Evolutionary conservation across 2,113 vertebrate species (phyloP).

Genomic region (Proterorhinus semilunaris): DNA sequence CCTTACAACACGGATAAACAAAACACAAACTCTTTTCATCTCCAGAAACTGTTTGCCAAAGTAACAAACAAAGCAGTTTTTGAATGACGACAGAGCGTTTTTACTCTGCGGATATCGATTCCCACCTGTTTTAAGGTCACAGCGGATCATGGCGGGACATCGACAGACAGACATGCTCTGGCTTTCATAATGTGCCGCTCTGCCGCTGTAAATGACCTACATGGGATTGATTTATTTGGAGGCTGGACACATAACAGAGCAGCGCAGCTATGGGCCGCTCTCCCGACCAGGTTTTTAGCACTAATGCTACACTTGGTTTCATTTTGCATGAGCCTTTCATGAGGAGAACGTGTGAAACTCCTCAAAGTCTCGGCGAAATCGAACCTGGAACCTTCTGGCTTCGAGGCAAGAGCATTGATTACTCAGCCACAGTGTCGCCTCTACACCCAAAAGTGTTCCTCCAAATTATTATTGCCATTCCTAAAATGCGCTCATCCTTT

Average conservation of each 20-base stretch:
- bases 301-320: neutral
- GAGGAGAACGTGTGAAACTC: too few relatives aligned
- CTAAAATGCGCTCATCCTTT: too few relatives aligned
- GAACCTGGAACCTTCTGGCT: too few relatives aligned
- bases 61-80: neutral
- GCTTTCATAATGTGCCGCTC: constrained; percentile 4
- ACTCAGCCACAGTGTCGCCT: too few relatives aligned
- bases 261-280: constrained; percentile 1
- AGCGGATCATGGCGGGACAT: constrained; percentile 15
- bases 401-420: too few relatives aligned
- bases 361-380: too few relatives aligned
- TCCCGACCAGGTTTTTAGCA: constrained; percentile 22
- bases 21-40: too few relatives aligned
- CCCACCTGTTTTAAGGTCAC: constrained; percentile 7
- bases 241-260: constrained; percentile 35
- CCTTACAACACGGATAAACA: too few relatives aligned
- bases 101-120: neutral
- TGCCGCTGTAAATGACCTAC: constrained; percentile 54
- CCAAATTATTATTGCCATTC: too few relatives aligned
- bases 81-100: too few relatives aligned
- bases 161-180: neutral
- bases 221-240: constrained; percentile 65
- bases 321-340: too few relatives aligned
- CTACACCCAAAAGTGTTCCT: too few relatives aligned
- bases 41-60: neutral